phyloP scores from a whole-genome alignment of 2,797 vertebrate genomes.

The Anniella stebbinsi region DNA sequence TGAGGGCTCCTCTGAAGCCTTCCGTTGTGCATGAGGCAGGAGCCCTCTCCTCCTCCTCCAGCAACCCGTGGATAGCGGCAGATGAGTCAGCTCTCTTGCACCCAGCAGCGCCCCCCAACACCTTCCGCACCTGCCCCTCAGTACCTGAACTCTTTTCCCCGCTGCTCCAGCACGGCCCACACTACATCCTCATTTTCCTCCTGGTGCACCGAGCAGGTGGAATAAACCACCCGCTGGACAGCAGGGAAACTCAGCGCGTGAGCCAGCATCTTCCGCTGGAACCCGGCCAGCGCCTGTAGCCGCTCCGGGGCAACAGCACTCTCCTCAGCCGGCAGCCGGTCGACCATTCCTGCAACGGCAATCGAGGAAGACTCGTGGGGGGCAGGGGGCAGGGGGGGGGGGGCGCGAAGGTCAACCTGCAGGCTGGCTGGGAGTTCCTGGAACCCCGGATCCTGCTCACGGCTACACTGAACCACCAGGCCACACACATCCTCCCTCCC shows the following conservation, averaged over 20 bases:
- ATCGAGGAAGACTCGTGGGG: neutral
- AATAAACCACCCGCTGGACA: conserved; percentile 88
- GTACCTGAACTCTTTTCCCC: conserved; percentile 83
- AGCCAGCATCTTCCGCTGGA: conserved; percentile 87
- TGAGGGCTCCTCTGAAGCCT: too few relatives aligned
- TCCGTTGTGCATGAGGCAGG: neutral
- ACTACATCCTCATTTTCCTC: conserved; percentile 95
- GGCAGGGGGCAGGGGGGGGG: too few relatives aligned
- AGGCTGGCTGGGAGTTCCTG: neutral
- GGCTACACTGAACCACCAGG: neutral
- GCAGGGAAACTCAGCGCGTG: conserved; percentile 88
- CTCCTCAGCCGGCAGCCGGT: conserved; percentile 57
- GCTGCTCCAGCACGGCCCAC: conserved; percentile 80
- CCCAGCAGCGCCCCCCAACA: neutral
- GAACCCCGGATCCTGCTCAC: neutral
- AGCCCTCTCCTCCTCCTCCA: neutral
- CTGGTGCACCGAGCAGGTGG: conserved; percentile 91
- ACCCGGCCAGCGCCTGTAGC: conserved; percentile 85
- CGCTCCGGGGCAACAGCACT: conserved; percentile 64
- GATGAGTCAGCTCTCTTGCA: too few relatives aligned
- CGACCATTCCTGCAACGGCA: conserved; percentile 86
- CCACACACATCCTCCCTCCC: too few relatives aligned
- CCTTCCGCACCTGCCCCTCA: rapidly evolving
- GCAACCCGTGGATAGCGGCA: neutral
- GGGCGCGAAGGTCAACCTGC: neutral